These are phyloP conservation scores for Calephelis nemesis DNA, from an alignment of 1,140 invertebrate genomes.

Conservation along the genomic window DNA sequence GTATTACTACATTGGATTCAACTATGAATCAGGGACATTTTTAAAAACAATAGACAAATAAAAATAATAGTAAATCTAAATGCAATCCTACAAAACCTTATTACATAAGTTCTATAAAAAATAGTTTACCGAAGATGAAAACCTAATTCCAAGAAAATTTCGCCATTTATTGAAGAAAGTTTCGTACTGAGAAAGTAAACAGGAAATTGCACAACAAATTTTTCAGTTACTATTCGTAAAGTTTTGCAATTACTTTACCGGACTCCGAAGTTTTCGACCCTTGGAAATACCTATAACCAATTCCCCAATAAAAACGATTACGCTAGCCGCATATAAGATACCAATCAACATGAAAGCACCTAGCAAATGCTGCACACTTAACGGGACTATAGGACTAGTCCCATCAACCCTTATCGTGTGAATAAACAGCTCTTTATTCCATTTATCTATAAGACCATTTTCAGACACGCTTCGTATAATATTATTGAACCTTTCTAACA, in stretches of 20 bases:
- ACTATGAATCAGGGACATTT: too few species aligned
- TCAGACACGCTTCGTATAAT: conserved; percentile 73
- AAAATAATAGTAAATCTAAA: too few species aligned
- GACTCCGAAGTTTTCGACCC: conserved; percentile 11
- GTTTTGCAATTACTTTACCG: conserved; percentile 12
- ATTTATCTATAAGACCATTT: conserved; percentile 75
- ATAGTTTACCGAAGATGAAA: too few species aligned
- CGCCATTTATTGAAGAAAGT: too few species aligned
- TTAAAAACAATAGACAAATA: too few species aligned
- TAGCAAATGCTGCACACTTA: conserved; percentile 66
- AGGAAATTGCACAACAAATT: conserved; percentile 13
- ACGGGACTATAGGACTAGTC: conserved; percentile 53
- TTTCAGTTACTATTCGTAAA: conserved; percentile 4
- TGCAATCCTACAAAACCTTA: too few species aligned
- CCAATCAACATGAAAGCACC: conserved; percentile 72
- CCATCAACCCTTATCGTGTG: conserved; percentile 45
- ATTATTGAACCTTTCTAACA: conserved; percentile 65
- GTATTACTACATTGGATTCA: too few species aligned
- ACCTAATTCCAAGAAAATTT: too few species aligned
- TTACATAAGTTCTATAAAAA: too few species aligned
- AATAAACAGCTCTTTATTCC: conserved; percentile 71
- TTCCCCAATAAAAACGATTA: conserved; percentile 57
- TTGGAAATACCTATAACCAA: conserved; percentile 35
- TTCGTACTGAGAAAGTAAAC: not conserved
- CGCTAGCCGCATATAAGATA: conserved; percentile 52